Conservation (phyloP, 2,888 invertebrate species). For the Leptopilina myrica region DNA sequence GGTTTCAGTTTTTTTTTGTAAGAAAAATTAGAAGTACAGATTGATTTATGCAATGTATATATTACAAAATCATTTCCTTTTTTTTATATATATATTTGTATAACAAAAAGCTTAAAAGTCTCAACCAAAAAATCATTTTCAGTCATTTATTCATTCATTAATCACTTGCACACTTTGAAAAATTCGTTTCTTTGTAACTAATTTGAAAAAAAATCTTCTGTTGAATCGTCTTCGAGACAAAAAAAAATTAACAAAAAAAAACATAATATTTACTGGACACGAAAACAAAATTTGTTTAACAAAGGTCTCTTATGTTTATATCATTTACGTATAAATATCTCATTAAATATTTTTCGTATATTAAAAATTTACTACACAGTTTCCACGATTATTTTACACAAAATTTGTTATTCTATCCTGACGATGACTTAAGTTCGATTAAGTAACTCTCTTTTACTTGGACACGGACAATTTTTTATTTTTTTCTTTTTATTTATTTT, state of each 20-base stretch:
- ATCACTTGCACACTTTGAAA: conserved; percentile 34
- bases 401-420: conserved; percentile 72
- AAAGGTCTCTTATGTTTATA: conserved; percentile 68
- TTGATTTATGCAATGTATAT: conserved; percentile 66
- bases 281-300: conserved; percentile 61
- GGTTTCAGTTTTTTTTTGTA: not conserved
- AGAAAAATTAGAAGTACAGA: conserved; percentile 51
- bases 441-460: conserved; percentile 69
- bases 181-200: conserved; percentile 14
- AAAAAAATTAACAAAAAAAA: conserved; percentile 39
- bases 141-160: conserved; percentile 46
- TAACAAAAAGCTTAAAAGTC: conserved; percentile 57
- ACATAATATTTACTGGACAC: conserved; percentile 61
- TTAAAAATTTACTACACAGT: conserved; percentile 74
- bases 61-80: conserved; percentile 62
- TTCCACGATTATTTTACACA: conserved; percentile 74
- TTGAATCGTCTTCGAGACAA: conserved; percentile 45
- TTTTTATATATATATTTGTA: conserved; percentile 42
- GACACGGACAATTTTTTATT: conserved; percentile 62
- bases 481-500: not conserved
- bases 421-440: conserved; percentile 70
- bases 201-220: not conserved
- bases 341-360: conserved; percentile 65
- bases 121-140: conserved; percentile 33
- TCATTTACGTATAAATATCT: conserved; percentile 71